phyloP scores from a whole-genome alignment of 2,888 invertebrate genomes.

The Noctua pronuba region DNA sequence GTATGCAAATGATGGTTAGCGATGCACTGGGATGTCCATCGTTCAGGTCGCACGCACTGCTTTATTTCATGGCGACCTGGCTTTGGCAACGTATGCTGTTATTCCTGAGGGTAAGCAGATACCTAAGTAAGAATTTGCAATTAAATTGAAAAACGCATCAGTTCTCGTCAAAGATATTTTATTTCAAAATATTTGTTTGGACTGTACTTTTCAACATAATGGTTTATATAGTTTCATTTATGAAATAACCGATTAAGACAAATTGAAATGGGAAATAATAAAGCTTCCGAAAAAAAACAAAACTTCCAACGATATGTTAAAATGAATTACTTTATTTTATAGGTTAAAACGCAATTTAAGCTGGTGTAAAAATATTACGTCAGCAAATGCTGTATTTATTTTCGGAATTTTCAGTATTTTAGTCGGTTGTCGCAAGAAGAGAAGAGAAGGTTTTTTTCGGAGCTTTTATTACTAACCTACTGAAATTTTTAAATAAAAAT shows the following conservation, averaged over 20 bases:
- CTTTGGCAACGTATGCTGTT: not conserved
- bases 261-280: no score
- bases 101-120: not conserved
- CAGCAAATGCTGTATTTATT: no score
- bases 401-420: no score
- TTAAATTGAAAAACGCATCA: not conserved
- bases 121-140: not conserved
- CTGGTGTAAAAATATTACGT: no score
- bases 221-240: not conserved
- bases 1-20: conserved; percentile 31
- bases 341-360: no score
- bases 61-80: conserved; percentile 10
- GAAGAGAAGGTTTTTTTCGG: no score
- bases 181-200: not conserved
- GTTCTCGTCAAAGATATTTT: not conserved
- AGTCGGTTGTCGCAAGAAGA: no score
- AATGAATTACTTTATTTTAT: no score
- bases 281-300: no score
- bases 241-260: not conserved
- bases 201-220: not conserved
- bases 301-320: no score
- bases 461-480: no score
- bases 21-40: conserved; percentile 19
- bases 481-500: no score
- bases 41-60: conserved; percentile 17